Evolutionary conservation across 2,797 vertebrate genomes (phyloP).

Genomic region (Hybognathus amarus): DNA sequence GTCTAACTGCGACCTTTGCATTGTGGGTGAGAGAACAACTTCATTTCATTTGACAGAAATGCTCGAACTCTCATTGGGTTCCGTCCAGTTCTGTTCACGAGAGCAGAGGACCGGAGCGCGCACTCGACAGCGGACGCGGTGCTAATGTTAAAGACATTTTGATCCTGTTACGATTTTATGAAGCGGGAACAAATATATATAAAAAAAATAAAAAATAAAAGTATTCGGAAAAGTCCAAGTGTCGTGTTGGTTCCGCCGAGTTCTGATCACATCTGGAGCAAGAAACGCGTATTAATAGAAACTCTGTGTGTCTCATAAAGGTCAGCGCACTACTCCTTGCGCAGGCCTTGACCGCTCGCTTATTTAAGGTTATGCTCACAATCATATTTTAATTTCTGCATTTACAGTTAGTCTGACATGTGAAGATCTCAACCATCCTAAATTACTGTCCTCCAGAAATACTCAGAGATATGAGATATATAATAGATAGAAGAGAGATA

Average conservation of each 20-base stretch:
- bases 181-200: background rate
- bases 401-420: background rate
- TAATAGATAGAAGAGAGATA: too few species aligned
- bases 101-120: background rate
- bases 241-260: background rate
- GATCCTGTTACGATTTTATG: background rate
- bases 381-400: background rate
- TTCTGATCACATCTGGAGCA: background rate
- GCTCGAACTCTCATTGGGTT: background rate
- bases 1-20: conserved; percentile 39
- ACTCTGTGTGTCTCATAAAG: background rate
- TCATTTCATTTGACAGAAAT: background rate
- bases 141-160: background rate
- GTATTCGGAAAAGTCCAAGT: background rate
- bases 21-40: conserved; percentile 49
- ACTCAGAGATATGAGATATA: too few species aligned
- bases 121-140: background rate
- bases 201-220: too few species aligned
- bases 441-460: too few species aligned
- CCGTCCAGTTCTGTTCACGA: background rate
- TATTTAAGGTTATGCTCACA: background rate
- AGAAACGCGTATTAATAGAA: background rate
- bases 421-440: background rate
- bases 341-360: background rate
- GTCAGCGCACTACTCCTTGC: background rate